A percentile compares a stretch with the other conserved stretches of the same genome.
These are phyloP conservation scores for Lepetodrilus schrolli DNA, from an alignment of 2,888 invertebrate species.

Conservation along the genomic window DNA sequence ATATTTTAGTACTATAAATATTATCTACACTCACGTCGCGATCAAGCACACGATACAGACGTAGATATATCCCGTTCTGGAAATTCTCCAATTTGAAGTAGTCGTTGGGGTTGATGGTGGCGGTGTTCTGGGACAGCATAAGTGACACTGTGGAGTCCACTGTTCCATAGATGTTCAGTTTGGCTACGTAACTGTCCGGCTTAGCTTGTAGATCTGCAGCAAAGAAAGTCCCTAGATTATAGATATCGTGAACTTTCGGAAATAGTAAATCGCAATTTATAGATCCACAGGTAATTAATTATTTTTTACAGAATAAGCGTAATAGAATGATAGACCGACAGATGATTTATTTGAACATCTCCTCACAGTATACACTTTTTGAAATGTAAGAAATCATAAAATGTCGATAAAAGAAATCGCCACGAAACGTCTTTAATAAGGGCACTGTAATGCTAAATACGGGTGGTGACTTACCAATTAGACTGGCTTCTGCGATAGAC, in stretches of 20 bases:
- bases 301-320: not conserved
- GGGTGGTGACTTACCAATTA: not conserved
- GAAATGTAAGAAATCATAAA: too few relatives aligned
- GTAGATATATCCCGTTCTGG: constrained; percentile 41
- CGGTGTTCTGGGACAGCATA: constrained; percentile 21
- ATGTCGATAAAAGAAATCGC: too few relatives aligned
- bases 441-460: too few relatives aligned
- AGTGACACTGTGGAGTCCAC: constrained; percentile 13
- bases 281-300: not conserved
- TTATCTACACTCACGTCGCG: constrained; percentile 58
- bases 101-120: constrained; percentile 39
- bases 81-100: constrained; percentile 44
- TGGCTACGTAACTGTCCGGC: not conserved
- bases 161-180: not conserved
- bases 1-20: too few relatives aligned
- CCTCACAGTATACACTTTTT: too few relatives aligned
- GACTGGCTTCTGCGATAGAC: not conserved
- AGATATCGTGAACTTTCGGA: too few relatives aligned
- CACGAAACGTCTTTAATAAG: too few relatives aligned
- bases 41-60: constrained; percentile 74
- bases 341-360: too few relatives aligned
- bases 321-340: not conserved
- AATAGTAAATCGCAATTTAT: too few relatives aligned
- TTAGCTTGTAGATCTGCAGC: not conserved
- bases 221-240: not conserved